phyloP scores from a whole-genome alignment of 2,113 vertebrate species.

The Grantiella picta region DNA sequence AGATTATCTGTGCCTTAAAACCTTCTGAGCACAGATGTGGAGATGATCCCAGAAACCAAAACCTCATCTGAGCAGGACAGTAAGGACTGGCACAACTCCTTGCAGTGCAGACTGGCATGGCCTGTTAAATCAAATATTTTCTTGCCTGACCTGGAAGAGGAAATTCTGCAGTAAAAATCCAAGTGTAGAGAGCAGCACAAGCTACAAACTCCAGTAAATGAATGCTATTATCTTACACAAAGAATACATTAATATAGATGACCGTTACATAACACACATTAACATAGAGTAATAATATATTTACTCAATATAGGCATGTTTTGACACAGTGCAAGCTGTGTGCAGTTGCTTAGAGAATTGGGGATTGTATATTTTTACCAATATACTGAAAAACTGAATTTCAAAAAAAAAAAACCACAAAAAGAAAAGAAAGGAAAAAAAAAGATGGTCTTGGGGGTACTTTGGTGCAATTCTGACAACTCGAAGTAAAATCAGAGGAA shows the following conservation, averaged over 20 bases:
- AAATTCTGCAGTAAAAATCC: constrained; percentile 3
- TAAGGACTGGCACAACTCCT: not conserved
- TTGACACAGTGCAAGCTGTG: constrained; percentile 58
- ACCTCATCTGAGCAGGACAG: no score
- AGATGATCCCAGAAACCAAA: not conserved
- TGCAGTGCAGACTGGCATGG: not conserved
- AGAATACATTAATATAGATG: constrained; percentile 51
- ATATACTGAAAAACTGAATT: not conserved
- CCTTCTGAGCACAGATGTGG: not conserved
- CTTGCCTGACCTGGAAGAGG: not conserved
- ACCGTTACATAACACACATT: constrained; percentile 53
- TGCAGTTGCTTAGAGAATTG: constrained; percentile 26
- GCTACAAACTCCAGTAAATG: not conserved
- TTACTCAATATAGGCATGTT: constrained; percentile 56
- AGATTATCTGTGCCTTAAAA: not conserved
- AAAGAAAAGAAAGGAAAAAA: not conserved
- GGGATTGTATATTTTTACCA: constrained; percentile 11
- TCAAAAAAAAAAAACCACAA: not conserved
- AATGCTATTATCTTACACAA: not conserved
- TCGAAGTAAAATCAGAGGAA: constrained; percentile 4
- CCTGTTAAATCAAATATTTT: not conserved
- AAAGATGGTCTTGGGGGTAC: not conserved
- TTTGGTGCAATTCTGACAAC: not conserved
- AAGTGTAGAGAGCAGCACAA: not conserved
- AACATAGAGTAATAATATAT: constrained; percentile 47